Evolutionary conservation across 2,888 invertebrate species (phyloP), one percentile per base, ranked within the genome.

Genomic region (Cyclophora punctaria): DNA sequence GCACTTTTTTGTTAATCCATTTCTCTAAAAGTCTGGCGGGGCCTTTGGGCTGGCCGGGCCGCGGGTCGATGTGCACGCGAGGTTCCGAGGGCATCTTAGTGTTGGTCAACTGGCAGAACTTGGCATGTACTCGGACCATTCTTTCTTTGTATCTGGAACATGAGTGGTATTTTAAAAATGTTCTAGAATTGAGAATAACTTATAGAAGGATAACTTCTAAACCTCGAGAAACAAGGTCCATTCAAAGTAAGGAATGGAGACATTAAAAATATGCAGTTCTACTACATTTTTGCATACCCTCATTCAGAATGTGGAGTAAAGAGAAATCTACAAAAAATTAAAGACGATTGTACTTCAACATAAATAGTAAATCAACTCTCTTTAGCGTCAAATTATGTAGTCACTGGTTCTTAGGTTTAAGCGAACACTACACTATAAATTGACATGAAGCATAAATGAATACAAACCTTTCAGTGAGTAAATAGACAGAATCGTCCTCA

Each of bases 401-500:
- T 2, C 20, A 20, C 20, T 20, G 20, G 20, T 20, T 20, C 20
- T 20, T 20, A 41, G n/a, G 41, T 41, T n/a, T 41, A 4, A 41
- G 5, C 3, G 2, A 20, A 20, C 20, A 20, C 20, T 20, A 20
- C 2, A 20, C 20, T 1, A 20, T 20, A 1, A 20, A 20, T 20
- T 20, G 20, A 20, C 20, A 20, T 20, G 20, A 20, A 20, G 20
- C 20, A 20, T 20, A 20, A 20, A 20, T 20, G 20, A 20, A 49
- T 42, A 54, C 55, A 48, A 53, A 92, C 81, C 90, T 90, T 60
- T 94, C 93, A 56, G 92, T 90, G 59, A 93, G 89, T 43, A 95
- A 81, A 77, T 94, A 96, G 37, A 90, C 84, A 3, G 95, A 95
- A 71, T 94, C 90, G 45, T 91, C 90, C 35, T 94, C 94, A 59